Percentiles rank a stretch among this genome's conserved stretches.
phyloP scores from a whole-genome alignment of 2,797 vertebrate genomes.

The Anguilla pacifica region DNA sequence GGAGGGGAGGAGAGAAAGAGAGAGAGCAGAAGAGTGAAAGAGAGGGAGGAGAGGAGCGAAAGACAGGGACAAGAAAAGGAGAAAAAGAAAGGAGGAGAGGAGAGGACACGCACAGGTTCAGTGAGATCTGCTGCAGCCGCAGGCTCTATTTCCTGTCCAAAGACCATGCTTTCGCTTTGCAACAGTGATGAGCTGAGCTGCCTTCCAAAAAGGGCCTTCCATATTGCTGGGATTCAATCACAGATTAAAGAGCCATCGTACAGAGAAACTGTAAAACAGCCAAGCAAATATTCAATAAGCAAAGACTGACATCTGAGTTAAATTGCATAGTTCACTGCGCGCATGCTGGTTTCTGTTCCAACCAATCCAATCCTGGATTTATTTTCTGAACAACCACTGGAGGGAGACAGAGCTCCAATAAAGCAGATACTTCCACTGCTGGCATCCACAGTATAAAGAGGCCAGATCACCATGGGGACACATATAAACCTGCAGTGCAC shows the following conservation, averaged over 20 bases:
- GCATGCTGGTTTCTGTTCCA: too few relatives aligned
- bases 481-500: too few relatives aligned
- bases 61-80: background rate
- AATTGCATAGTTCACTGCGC: too few relatives aligned
- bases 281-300: too few relatives aligned
- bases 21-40: background rate
- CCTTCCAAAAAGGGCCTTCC: background rate
- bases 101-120: background rate
- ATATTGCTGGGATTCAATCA: background rate
- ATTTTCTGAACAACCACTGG: background rate
- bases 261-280: background rate
- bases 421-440: background rate
- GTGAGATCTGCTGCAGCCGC: background rate
- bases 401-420: background rate
- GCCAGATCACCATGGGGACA: background rate
- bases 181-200: slow-evolving; percentile 10
- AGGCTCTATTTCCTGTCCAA: background rate
- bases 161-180: slow-evolving; percentile 33
- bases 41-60: slow-evolving; percentile 32
- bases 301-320: too few relatives aligned
- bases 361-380: too few relatives aligned
- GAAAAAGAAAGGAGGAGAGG: background rate
- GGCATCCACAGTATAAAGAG: background rate
- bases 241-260: background rate
- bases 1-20: slow-evolving; percentile 40